Base-by-base conservation (phyloP, 2,113 vertebrate species). In the Mustela lutreola region DNA sequence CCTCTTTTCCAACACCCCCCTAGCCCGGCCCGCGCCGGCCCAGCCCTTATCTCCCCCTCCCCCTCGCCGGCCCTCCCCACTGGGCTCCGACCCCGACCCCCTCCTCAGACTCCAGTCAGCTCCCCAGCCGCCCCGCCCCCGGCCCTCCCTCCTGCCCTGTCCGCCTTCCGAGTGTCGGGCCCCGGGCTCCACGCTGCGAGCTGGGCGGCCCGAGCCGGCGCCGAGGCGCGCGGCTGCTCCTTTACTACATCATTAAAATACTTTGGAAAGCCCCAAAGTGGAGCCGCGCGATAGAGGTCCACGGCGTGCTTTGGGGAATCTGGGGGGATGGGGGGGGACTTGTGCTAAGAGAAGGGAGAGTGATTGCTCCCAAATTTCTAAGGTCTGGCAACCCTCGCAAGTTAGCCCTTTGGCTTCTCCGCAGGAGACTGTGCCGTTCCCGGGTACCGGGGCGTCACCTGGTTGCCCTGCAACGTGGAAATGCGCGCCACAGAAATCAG, bases 211-310 rank as follows among this genome's bases (percentile, higher is more conserved):
- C 0, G 39, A 91, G 91, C 83, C 79, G 91, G 85, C 97, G 95
- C 97, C 78, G 65, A 83, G 90, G 78, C 89, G 97, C 89, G 86
- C 97, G 73, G 83, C 79, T 75, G 87, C 80, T 96, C 42, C 94
- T 96, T 96, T 76, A 94, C 97, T 96, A 90, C 95, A 94, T 96
- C 96, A 79, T 98, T 97, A 95, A 97, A 97, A 98, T 96, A 98
- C 97, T 98, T 98, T 88, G 97, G 97, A 97, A 98, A 98, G 97
- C 94, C 98, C 97, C 97, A 96, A 97, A 98, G 97, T 98, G 96
- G 94, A 96, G 90, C 94, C 84, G 97, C 97, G 97, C 92, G 97
- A 88, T 95, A 94, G 97, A 67, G 95, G 97, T 88, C 96, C 80
- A 92, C 39, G 79, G 96, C 70, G 84, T 94, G 95, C 94, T 95